These are phyloP conservation scores for Rhingia rostrata DNA, from an alignment of 2,888 invertebrate genomes.

Conservation along the genomic window DNA sequence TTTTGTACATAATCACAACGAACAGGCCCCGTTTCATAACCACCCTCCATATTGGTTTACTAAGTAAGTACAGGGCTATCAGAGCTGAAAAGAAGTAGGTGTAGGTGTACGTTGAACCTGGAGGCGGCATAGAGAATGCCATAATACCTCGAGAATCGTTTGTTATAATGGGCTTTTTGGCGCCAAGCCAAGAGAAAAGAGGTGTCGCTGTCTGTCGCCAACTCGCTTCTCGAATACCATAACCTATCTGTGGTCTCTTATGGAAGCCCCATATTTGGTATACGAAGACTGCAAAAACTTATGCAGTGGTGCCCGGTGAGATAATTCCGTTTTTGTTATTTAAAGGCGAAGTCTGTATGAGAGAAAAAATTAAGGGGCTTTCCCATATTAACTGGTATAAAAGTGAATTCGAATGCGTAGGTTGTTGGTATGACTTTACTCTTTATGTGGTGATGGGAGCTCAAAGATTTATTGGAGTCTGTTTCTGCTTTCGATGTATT, in stretches of 20 bases:
- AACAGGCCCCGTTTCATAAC: conserved; percentile 43
- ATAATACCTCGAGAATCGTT: neutral
- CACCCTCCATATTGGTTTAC: conserved; percentile 70
- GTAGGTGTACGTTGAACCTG: neutral
- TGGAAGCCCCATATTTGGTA: conserved; percentile 63
- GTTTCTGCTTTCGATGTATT: neutral
- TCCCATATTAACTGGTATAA: neutral
- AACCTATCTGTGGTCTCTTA: conserved; percentile 28
- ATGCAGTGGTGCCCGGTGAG: conserved; percentile 68
- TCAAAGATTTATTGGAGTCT: neutral
- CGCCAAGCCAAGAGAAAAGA: conserved; percentile 15
- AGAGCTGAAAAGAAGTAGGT: conserved; percentile 37
- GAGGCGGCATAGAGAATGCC: neutral
- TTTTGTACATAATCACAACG: neutral
- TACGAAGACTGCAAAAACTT: conserved; percentile 72
- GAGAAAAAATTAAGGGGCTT: neutral
- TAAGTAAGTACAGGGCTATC: conserved; percentile 57
- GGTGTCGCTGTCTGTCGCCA: too few relatives aligned
- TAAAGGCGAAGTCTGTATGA: neutral
- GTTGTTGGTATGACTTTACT: neutral
- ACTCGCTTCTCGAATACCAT: neutral
- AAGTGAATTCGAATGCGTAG: neutral
- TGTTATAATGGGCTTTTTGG: conserved; percentile 3
- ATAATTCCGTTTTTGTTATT: conserved; percentile 3
- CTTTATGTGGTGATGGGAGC: neutral